Percentiles rank a stretch among this genome's conserved stretches.
Conservation (phyloP, 2,888 invertebrate species). For the Coremacera marginata region DNA sequence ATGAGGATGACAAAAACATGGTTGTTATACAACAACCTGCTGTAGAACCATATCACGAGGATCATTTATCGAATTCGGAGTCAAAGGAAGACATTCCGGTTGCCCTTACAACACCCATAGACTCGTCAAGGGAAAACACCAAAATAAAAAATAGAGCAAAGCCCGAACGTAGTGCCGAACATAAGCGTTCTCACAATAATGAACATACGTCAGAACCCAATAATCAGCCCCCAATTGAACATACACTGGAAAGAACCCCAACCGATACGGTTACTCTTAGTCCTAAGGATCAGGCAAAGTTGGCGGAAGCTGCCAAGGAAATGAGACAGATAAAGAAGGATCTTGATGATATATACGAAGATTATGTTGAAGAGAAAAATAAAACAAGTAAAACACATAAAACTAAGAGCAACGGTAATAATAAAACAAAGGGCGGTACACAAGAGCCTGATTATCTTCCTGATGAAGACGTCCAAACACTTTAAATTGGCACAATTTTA, state of each 20-base stretch:
- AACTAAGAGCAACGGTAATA: background rate
- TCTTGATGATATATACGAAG: background rate
- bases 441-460: background rate
- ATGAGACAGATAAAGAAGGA: background rate
- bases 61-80: background rate
- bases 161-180: background rate
- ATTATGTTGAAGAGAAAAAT: background rate
- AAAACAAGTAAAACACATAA: background rate
- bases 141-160: background rate
- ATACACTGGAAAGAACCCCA: constrained; percentile 47
- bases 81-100: background rate
- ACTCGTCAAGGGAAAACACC: background rate
- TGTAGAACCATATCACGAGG: background rate
- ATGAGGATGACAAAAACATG: background rate
- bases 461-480: background rate
- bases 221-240: constrained; percentile 6
- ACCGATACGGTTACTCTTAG: constrained; percentile 24
- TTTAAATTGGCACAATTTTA: background rate
- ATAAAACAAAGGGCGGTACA: background rate
- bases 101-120: background rate
- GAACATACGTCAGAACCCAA: background rate
- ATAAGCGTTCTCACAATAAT: constrained; percentile 1
- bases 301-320: background rate
- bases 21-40: background rate
- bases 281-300: background rate